Percentiles rank a stretch among this genome's conserved stretches.
phyloP scores from a whole-genome alignment of 1,140 invertebrate species.

The Heliothis virescens region DNA sequence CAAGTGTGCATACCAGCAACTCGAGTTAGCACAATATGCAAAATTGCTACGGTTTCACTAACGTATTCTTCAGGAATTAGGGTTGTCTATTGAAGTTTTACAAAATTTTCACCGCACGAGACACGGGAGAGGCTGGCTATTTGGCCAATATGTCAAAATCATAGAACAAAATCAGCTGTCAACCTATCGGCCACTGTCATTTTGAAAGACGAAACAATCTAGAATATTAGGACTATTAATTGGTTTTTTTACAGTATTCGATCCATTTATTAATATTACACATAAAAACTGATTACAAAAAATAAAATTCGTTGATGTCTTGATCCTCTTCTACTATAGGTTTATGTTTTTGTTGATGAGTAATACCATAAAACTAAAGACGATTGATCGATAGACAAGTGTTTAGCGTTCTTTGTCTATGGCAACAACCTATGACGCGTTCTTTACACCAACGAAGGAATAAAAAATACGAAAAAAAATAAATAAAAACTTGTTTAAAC shows the following conservation, averaged over 20 bases:
- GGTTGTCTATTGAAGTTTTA: conserved; percentile 56
- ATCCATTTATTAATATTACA: too few relatives aligned
- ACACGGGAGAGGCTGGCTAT: conserved; percentile 72
- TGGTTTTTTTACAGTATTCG: background rate
- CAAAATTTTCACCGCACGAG: conserved; percentile 57
- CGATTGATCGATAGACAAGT: conserved; percentile 58
- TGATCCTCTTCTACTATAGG: too few relatives aligned
- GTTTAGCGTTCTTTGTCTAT: conserved; percentile 65
- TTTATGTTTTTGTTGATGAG: conserved; percentile 27
- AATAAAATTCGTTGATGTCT: too few relatives aligned
- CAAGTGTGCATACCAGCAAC: conserved; percentile 61
- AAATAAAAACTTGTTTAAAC: conserved; percentile 24
- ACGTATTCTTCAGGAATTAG: conserved; percentile 71
- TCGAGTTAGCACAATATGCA: conserved; percentile 55
- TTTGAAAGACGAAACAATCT: conserved; percentile 76
- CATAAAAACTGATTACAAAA: too few relatives aligned
- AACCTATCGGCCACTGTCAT: conserved; percentile 84
- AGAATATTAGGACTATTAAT: background rate
- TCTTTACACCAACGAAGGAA: conserved; percentile 55
- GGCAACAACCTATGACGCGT: conserved; percentile 55
- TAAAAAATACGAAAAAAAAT: conserved; percentile 43
- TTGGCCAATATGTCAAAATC: conserved; percentile 83
- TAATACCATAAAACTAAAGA: conserved; percentile 15
- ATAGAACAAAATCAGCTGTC: conserved; percentile 81
- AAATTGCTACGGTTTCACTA: conserved; percentile 52